Evolutionary conservation across 2,888 invertebrate genomes (phyloP).

Genomic region (Eristalinus sepulchralis): DNA sequence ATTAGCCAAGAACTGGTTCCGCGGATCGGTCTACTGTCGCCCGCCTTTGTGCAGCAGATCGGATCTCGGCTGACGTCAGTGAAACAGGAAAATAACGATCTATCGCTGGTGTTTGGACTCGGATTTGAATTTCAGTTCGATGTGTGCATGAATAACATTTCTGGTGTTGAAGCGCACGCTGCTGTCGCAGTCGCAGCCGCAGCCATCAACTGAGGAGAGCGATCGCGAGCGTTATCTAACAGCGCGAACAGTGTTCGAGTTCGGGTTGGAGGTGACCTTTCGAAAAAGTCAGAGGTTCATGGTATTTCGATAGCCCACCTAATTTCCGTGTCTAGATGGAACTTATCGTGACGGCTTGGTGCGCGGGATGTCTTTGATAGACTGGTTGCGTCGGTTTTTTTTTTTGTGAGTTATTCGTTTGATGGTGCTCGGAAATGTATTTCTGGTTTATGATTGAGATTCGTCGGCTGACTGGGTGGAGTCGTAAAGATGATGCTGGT

Average conservation of each 20-base stretch:
- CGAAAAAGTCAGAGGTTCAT: conserved; percentile 59
- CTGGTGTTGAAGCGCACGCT: conserved; percentile 1
- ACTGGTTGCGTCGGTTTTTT: background rate
- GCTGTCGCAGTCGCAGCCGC: background rate
- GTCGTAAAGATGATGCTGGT: background rate
- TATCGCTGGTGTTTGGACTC: background rate
- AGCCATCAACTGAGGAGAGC: background rate
- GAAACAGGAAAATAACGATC: background rate
- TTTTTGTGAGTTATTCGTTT: background rate
- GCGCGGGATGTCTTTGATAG: background rate
- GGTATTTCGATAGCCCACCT: conserved; percentile 49
- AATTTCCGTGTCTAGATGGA: conserved; percentile 56
- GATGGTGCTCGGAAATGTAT: background rate
- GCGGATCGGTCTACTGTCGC: conserved; percentile 1
- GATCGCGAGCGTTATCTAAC: conserved; percentile 35
- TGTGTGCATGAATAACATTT: background rate
- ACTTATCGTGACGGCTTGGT: conserved; percentile 36
- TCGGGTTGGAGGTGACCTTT: conserved; percentile 46
- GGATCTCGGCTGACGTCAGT: background rate
- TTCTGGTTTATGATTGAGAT: conserved; percentile 1
- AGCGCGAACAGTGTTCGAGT: conserved; percentile 22
- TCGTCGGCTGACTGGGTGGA: background rate
- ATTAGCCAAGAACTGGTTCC: conserved; percentile 42
- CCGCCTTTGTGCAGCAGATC: background rate
- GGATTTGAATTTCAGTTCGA: background rate